phyloP scores from a whole-genome alignment of 2,797 vertebrate species.

The Pangasius larnaudii region DNA sequence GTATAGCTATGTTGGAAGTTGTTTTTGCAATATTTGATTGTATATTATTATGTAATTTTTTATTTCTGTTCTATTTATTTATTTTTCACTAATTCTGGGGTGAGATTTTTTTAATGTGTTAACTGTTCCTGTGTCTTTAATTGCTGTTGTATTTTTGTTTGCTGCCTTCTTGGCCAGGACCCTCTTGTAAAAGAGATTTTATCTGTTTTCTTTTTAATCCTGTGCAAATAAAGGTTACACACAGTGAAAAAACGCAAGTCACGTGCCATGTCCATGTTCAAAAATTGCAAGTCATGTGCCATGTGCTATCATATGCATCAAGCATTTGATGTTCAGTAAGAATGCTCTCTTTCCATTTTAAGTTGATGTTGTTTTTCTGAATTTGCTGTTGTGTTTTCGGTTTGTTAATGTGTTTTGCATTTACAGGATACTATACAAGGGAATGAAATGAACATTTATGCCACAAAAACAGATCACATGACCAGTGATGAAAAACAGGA shows the following conservation, averaged over 20 bases:
- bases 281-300: not conserved
- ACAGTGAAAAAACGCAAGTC: not conserved
- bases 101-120: no score
- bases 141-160: no score
- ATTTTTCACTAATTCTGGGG: no score
- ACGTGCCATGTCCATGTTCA: not conserved
- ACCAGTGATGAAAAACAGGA: not conserved
- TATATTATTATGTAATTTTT: no score
- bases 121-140: no score
- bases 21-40: no score
- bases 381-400: not conserved
- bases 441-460: constrained; percentile 11
- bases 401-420: not conserved
- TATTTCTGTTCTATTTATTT: no score
- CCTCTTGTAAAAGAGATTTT: no score
- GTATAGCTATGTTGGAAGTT: no score
- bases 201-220: no score
- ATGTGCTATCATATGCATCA: no score
- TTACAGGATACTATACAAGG: not conserved
- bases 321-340: not conserved
- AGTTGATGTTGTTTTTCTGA: not conserved
- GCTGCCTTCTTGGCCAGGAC: no score
- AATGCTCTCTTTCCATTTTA: not conserved
- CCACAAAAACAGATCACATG: constrained; percentile 21
- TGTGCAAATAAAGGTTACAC: not conserved